Evolutionary conservation across 2,888 invertebrate genomes (phyloP).

Genomic region (Lepidonotus clava): DNA sequence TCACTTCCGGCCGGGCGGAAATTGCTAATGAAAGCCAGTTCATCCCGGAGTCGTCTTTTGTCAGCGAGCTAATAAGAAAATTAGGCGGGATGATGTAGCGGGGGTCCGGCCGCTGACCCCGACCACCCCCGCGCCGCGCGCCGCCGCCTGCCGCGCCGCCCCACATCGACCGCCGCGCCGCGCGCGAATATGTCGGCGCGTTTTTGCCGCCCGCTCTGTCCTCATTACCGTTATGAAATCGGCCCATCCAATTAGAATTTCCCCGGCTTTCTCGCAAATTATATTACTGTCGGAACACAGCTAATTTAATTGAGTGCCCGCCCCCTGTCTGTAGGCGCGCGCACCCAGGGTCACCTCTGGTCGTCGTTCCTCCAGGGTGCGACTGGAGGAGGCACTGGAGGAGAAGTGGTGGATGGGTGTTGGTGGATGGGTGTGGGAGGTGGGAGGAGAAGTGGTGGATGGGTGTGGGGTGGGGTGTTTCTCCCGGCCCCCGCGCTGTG

Average conservation of each 20-base stretch:
- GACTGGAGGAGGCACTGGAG: not conserved
- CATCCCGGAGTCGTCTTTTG: constrained; percentile 33
- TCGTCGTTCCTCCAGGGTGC: not conserved
- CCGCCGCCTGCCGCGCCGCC: not conserved
- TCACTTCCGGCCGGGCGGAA: constrained; percentile 51
- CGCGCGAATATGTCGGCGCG: constrained; percentile 1
- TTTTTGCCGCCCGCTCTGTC: constrained; percentile 10
- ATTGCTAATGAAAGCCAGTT: constrained; percentile 52
- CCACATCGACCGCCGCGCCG: not conserved
- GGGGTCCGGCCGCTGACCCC: not conserved
- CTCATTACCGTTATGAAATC: constrained; percentile 52
- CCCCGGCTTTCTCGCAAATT: constrained; percentile 39
- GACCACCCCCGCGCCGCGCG: not conserved
- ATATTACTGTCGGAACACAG: constrained; percentile 52
- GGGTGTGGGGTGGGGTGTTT: not conserved
- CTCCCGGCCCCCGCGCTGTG: too few species aligned
- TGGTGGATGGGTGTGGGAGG: not conserved
- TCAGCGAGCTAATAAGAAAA: constrained; percentile 48
- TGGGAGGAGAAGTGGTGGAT: not conserved
- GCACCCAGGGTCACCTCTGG: not conserved
- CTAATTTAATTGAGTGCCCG: constrained; percentile 52
- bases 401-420: not conserved
- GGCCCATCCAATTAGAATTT: constrained; percentile 52
- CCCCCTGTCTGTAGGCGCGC: not conserved
- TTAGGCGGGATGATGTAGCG: constrained; percentile 38